These are phyloP conservation scores for Hippoglossus stenolepis DNA, from an alignment of 2,113 vertebrate genomes.

Conservation along the genomic window DNA sequence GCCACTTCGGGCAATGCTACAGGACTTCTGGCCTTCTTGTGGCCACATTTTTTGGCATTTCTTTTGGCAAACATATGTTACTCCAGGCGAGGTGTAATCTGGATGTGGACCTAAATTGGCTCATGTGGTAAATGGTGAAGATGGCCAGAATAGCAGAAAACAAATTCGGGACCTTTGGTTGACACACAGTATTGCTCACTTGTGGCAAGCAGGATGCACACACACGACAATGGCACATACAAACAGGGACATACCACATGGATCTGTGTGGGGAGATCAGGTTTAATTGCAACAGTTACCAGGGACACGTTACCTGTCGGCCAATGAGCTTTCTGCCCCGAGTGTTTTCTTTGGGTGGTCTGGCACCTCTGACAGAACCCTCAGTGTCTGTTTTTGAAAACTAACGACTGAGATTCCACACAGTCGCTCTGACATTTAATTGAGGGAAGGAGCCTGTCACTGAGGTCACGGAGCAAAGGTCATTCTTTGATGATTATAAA, in stretches of 20 bases:
- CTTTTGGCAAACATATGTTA: too few species aligned
- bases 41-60: too few species aligned
- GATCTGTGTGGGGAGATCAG: constrained; percentile 34
- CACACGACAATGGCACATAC: not conserved
- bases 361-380: constrained; percentile 49
- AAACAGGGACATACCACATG: constrained; percentile 27
- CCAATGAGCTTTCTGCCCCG: constrained; percentile 39
- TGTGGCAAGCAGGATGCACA: too few species aligned
- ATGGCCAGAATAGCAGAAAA: too few species aligned
- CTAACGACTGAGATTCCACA: constrained; percentile 60
- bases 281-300: constrained; percentile 37
- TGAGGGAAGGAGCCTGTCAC: constrained; percentile 52
- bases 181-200: too few species aligned
- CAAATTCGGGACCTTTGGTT: too few species aligned
- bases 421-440: constrained; percentile 60
- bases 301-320: constrained; percentile 44
- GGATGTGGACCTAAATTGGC: too few species aligned
- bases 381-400: constrained; percentile 53
- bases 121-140: too few species aligned
- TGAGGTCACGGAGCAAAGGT: constrained; percentile 69
- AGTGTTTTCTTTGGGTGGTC: constrained; percentile 64
- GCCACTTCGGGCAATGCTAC: too few species aligned
- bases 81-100: too few species aligned
- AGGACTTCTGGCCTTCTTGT: too few species aligned
- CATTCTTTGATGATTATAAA: constrained; percentile 57